phyloP scores from a whole-genome alignment of 2,113 vertebrate species.

The Solenodon paradoxus region DNA sequence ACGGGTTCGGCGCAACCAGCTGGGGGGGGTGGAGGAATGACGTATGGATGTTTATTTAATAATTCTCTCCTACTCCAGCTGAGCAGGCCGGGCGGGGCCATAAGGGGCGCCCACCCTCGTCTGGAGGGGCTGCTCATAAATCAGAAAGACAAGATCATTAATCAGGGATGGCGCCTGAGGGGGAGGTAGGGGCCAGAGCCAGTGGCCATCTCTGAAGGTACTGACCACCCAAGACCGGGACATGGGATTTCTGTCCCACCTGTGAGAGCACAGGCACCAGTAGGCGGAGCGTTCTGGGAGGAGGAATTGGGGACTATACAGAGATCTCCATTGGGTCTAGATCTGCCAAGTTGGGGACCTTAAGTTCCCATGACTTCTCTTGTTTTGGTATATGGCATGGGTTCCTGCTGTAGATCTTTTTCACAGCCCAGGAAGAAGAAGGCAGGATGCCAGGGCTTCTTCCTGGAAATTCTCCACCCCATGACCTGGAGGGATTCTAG shows the following conservation, averaged over 20 bases:
- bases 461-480: neutral
- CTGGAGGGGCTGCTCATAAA: slow-evolving; percentile 90
- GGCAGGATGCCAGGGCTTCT: neutral
- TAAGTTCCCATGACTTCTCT: neutral
- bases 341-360: neutral
- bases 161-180: slow-evolving; percentile 87
- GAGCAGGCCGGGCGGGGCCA: slow-evolving; percentile 77
- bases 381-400: neutral
- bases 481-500: neutral
- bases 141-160: slow-evolving; percentile 94
- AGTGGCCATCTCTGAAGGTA: slow-evolving; percentile 67
- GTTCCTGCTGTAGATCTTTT: neutral
- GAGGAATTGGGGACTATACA: neutral
- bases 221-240: slow-evolving; percentile 33
- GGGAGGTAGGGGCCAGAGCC: slow-evolving; percentile 83
- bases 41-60: slow-evolving; percentile 94
- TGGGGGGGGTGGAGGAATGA: slow-evolving; percentile 88
- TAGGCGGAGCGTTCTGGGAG: neutral
- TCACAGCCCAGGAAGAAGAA: neutral
- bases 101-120: slow-evolving; percentile 86
- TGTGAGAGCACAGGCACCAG: slow-evolving; percentile 50
- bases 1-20: slow-evolving; percentile 80
- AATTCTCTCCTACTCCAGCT: slow-evolving; percentile 90
- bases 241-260: slow-evolving; percentile 44
- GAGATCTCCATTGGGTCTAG: neutral